Conservation (phyloP, 2,113 vertebrate species). For the Sylvia atricapilla region DNA sequence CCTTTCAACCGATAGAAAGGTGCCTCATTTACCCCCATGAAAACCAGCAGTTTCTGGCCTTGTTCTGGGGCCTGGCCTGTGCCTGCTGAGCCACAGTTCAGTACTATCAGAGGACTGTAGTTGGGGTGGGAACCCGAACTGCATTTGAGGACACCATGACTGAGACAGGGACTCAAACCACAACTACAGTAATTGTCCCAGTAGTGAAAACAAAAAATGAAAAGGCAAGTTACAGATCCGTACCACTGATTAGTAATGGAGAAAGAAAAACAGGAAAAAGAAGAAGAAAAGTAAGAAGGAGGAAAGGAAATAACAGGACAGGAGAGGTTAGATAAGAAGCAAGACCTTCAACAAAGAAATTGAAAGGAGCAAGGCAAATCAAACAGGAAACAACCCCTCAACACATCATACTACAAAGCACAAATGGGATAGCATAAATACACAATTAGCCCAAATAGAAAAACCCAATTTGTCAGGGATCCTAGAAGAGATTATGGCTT, state of each 20-base stretch:
- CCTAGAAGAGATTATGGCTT: not conserved
- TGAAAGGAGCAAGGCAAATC: not conserved
- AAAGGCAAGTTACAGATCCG: not conserved
- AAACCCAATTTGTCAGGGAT: not conserved
- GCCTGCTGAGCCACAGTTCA: not conserved
- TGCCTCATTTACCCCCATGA: not conserved
- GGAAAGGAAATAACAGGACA: not conserved
- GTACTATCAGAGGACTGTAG: not conserved
- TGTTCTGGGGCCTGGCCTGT: not conserved
- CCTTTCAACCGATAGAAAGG: accelerated
- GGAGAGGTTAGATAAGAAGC: not conserved
- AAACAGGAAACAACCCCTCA: not conserved
- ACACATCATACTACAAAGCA: not conserved
- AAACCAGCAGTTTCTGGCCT: no score
- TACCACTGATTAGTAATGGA: not conserved
- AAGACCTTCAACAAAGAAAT: not conserved
- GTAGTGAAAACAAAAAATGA: not conserved
- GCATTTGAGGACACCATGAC: not conserved
- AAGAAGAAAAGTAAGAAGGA: not conserved
- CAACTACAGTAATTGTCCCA: not conserved
- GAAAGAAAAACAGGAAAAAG: not conserved
- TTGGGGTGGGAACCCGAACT: not conserved
- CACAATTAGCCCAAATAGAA: not conserved
- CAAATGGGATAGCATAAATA: not conserved
- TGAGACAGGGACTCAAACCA: not conserved